Evolutionary conservation across 2,888 invertebrate genomes (phyloP).

Genomic region (Pterobdella sp.): DNA sequence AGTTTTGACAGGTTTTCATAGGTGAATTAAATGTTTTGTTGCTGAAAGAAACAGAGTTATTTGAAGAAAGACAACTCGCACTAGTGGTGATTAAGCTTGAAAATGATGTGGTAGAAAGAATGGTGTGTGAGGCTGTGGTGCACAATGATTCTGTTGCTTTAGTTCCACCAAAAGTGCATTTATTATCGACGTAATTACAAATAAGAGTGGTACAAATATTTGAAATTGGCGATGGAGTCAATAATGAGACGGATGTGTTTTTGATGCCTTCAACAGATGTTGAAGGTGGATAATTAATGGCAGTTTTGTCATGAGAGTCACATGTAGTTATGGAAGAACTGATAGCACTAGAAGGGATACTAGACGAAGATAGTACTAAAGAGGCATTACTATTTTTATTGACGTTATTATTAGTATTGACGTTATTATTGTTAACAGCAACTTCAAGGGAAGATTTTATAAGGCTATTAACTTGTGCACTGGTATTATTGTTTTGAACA

Average conservation of each 20-base stretch:
- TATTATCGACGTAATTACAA: too few species aligned
- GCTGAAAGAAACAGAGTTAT: not conserved
- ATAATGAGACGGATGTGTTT: too few species aligned
- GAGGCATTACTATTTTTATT: not conserved
- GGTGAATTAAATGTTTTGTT: not conserved
- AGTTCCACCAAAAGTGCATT: too few species aligned
- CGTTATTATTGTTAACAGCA: not conserved
- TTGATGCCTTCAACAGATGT: too few species aligned
- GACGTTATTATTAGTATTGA: not conserved
- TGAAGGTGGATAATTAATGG: not conserved
- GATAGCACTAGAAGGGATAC: not conserved
- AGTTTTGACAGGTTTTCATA: not conserved
- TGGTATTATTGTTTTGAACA: not conserved
- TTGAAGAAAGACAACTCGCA: too few species aligned
- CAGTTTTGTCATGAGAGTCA: not conserved
- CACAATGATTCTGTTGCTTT: too few species aligned
- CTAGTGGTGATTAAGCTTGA: not conserved
- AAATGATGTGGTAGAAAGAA: not conserved
- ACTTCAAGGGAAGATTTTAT: not conserved
- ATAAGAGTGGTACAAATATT: too few species aligned
- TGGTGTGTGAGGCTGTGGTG: not conserved
- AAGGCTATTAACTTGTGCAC: constrained; percentile 3
- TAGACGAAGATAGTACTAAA: not conserved
- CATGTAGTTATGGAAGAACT: not conserved
- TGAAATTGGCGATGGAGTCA: too few species aligned